phyloP scores from a whole-genome alignment of 2,797 vertebrate genomes.

The Leucoraja ocellata region DNA sequence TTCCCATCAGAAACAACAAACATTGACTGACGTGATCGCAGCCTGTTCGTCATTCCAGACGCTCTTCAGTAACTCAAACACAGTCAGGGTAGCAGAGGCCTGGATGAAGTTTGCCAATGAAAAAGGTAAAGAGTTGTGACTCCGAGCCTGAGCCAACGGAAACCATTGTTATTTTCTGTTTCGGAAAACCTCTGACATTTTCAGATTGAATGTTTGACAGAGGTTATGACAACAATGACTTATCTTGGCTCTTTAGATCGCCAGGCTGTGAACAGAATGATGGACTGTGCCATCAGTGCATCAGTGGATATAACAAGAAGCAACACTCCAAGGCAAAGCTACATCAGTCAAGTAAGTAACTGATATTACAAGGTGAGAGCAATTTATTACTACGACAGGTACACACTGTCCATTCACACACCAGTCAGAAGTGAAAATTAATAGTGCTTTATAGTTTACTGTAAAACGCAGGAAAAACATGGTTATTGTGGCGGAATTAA shows the following conservation, averaged over 20 bases:
- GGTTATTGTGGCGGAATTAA: not conserved
- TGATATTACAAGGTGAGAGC: not conserved
- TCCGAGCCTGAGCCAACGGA: not conserved
- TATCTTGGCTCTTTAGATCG: slow-evolving; percentile 16
- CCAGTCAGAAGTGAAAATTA: not conserved
- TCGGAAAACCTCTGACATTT: slow-evolving; percentile 9
- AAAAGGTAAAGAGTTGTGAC: slow-evolving; percentile 32
- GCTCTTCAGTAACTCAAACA: slow-evolving; percentile 38
- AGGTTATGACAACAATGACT: slow-evolving; percentile 8
- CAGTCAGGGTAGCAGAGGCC: slow-evolving; percentile 35
- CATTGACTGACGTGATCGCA: not conserved
- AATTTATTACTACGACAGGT: not conserved
- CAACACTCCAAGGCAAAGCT: slow-evolving; percentile 39
- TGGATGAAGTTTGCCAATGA: slow-evolving; percentile 36
- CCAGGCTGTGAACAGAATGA: slow-evolving; percentile 38
- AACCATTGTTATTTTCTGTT: not conserved
- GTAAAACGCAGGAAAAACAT: not conserved
- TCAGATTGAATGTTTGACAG: slow-evolving; percentile 7
- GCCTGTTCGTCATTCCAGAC: slow-evolving; percentile 38
- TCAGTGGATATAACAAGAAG: slow-evolving; percentile 44
- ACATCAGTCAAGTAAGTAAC: slow-evolving; percentile 41
- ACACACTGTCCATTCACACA: not conserved
- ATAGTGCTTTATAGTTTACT: not conserved
- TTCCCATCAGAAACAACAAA: slow-evolving; percentile 12
- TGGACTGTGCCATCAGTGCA: slow-evolving; percentile 27